phyloP scores from a whole-genome alignment of 2,113 vertebrate species.

The Anhinga rufa region DNA sequence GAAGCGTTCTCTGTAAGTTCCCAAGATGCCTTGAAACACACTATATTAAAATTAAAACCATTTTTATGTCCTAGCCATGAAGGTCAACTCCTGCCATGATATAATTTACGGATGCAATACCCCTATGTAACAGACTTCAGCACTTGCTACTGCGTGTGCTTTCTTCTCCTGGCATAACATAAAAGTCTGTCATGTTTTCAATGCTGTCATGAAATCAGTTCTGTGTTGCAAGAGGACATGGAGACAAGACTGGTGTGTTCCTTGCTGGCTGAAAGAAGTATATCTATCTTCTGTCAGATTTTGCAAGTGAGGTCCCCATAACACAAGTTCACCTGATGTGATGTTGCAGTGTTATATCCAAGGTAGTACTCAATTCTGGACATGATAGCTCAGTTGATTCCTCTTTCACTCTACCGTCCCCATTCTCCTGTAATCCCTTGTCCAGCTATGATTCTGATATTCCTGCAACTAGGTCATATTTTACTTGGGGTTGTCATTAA shows the following conservation, averaged over 20 bases:
- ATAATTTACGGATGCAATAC: background rate
- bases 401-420: background rate
- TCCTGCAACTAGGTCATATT: background rate
- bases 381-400: background rate
- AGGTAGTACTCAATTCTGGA: background rate
- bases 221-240: background rate
- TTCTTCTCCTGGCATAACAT: background rate
- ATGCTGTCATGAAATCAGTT: background rate
- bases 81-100: background rate
- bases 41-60: background rate
- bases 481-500: background rate
- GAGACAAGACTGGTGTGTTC: background rate
- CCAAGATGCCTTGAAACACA: background rate
- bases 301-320: background rate
- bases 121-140: background rate
- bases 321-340: background rate
- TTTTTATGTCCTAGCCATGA: background rate
- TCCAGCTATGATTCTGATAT: background rate
- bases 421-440: background rate
- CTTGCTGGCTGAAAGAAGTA: background rate
- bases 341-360: background rate
- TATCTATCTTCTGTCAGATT: background rate
- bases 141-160: background rate
- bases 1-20: background rate
- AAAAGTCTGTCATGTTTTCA: background rate